Base-by-base conservation (phyloP, 2,797 vertebrate genomes). In the Pyrocephalus nanus region DNA sequence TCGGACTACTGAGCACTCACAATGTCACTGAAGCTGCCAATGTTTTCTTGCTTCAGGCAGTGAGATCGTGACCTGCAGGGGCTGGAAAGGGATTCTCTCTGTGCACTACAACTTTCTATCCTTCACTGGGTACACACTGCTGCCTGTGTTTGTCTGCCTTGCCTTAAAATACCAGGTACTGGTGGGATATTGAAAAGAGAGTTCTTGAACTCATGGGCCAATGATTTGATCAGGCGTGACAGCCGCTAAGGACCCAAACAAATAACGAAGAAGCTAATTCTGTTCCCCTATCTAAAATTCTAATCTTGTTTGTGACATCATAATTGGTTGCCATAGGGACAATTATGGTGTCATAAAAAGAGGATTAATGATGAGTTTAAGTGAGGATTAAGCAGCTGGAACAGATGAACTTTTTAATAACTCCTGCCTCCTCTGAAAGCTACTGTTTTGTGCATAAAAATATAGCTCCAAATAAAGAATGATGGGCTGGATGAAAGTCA, bases 271-370 rank as follows among this genome's bases (percentile, higher is more conserved):
- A 9, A 85, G 81, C 90, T 95, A 94, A 95, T 97, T 95, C 79
- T 90, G 72, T 86, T 96, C 85, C 69, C 69, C 15, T 47, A 92
- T 61, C 90, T 86, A 81, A 93, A 97, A 91, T 93, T 86, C 71
- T 95, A 94, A 96, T 95, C 91, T 91, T 79, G 74, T 91, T 96
- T 94, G 92, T 96, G 96, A 96, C 76, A 92, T 96, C 93, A 95
- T 83, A 85, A 86, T 92, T 81, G 74, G 96, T 96, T 97, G 82
- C 94, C 77, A 95, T 96, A 82, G 96, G 77, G 96, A 97, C 92
- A 94, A 92, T 94, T 83, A 92, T 69, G 91, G 80, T 95, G 93
- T 96, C 93, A 75, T 85, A 94, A 83, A 93, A 88, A 95, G 88
- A 96, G 93, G 91, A 91, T 94, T 96, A 90, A 95, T 91, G 90